Conservation (phyloP, 2,888 invertebrate genomes). For the Sicus ferrugineus region DNA sequence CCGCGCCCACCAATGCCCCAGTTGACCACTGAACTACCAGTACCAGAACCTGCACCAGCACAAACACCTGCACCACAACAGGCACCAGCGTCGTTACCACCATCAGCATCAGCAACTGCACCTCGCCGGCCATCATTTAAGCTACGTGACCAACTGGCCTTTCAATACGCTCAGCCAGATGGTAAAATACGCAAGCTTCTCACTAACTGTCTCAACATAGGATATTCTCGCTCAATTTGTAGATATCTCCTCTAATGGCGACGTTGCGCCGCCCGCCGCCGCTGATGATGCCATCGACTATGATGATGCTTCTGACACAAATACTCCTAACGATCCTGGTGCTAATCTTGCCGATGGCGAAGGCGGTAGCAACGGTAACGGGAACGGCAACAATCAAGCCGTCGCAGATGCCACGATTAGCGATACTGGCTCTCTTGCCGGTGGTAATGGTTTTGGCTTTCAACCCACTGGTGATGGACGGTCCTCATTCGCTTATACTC, state of each 20-base stretch:
- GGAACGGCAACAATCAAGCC: neutral
- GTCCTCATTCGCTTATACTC: neutral
- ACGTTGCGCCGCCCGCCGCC: neutral
- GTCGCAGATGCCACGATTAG: neutral
- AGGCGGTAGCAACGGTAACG: neutral
- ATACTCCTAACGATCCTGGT: conserved; percentile 22
- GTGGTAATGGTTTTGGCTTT: too few species aligned
- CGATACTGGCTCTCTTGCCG: too few species aligned
- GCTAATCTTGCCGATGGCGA: conserved; percentile 22
- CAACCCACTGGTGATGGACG: neutral
- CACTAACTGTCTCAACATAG: conserved; percentile 60
- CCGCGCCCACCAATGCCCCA: neutral
- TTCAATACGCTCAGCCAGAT: conserved; percentile 56
- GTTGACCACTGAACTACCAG: neutral
- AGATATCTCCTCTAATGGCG: conserved; percentile 56
- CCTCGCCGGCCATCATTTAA: conserved; percentile 39
- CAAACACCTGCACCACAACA: neutral
- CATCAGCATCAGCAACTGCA: too few species aligned
- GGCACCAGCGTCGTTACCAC: too few species aligned
- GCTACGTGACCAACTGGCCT: conserved; percentile 50
- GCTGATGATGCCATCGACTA: conserved; percentile 28
- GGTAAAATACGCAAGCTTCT: conserved; percentile 59
- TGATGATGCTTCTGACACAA: conserved; percentile 34
- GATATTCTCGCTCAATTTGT: conserved; percentile 61
- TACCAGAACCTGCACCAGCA: neutral